These are phyloP conservation scores for Cyrtonyx montezumae DNA, from an alignment of 2,113 vertebrate genomes.

Conservation along the genomic window DNA sequence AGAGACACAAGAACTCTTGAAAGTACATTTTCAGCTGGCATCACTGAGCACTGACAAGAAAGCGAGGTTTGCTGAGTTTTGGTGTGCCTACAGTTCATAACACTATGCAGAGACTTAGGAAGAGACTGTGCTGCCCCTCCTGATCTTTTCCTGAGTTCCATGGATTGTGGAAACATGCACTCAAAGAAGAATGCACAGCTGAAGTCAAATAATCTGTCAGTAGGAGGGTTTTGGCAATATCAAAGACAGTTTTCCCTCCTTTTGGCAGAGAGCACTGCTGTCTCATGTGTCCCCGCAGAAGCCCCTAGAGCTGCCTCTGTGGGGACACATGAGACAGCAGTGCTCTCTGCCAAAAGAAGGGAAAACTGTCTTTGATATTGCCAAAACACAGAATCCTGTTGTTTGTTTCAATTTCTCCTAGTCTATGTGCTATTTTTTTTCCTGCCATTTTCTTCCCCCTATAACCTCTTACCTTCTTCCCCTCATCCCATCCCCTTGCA, in stretches of 20 bases:
- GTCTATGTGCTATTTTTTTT: not conserved
- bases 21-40: not conserved
- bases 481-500: not conserved
- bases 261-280: not conserved
- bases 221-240: not conserved
- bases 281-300: not conserved
- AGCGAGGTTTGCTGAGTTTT: accelerated
- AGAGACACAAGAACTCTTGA: not conserved
- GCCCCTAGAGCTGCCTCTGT: too few relatives aligned
- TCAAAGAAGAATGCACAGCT: not conserved
- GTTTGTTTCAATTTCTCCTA: not conserved
- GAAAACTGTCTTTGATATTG: not conserved
- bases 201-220: not conserved
- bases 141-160: accelerated
- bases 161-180: accelerated
- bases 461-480: not conserved
- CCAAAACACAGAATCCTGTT: accelerated
- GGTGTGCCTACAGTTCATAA: accelerated
- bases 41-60: not conserved
- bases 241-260: not conserved
- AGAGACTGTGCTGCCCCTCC: accelerated
- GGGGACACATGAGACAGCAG: not conserved
- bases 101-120: accelerated
- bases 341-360: not conserved
- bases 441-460: not conserved